Percentiles rank a stretch among this genome's conserved stretches.
Evolutionary conservation across 2,888 invertebrate species (phyloP).

Genomic region (Heliconius aoede): DNA sequence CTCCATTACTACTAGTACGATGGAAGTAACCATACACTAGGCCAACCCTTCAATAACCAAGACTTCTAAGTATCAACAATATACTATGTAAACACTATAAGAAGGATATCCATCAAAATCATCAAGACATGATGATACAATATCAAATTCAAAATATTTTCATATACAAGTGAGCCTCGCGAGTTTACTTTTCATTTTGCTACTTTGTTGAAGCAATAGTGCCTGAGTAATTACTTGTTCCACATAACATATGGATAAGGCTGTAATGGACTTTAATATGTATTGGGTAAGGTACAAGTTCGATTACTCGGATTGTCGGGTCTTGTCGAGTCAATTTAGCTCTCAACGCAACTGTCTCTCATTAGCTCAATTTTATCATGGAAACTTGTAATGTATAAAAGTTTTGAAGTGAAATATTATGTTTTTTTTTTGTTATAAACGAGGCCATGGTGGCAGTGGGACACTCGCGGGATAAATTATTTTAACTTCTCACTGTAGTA

Average conservation of each 20-base stretch:
- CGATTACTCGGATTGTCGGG: background rate
- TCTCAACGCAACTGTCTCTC: slow-evolving; percentile 36
- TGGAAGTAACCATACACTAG: background rate
- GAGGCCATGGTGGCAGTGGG: background rate
- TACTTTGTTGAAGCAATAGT: slow-evolving; percentile 29
- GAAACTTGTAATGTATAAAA: background rate
- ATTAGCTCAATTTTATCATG: slow-evolving; percentile 39
- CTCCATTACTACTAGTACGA: background rate
- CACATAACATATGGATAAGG: background rate
- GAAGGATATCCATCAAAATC: background rate
- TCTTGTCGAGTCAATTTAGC: slow-evolving; percentile 36
- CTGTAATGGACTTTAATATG: slow-evolving; percentile 22
- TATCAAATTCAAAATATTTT: slow-evolving; percentile 20
- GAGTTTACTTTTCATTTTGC: slow-evolving; percentile 42
- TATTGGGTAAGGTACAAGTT: slow-evolving; percentile 19
- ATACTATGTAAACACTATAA: background rate
- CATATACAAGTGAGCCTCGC: background rate
- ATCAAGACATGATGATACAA: background rate
- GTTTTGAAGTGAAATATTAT: too few relatives aligned
- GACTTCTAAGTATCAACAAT: background rate
- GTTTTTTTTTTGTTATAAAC: too few relatives aligned
- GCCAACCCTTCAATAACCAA: background rate
- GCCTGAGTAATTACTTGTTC: slow-evolving; percentile 34
- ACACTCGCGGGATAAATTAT: background rate
- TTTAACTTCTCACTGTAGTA: background rate